Evolutionary conservation across 2,113 vertebrate genomes (phyloP).

Genomic region (Thalassarche chlororhynchos): DNA sequence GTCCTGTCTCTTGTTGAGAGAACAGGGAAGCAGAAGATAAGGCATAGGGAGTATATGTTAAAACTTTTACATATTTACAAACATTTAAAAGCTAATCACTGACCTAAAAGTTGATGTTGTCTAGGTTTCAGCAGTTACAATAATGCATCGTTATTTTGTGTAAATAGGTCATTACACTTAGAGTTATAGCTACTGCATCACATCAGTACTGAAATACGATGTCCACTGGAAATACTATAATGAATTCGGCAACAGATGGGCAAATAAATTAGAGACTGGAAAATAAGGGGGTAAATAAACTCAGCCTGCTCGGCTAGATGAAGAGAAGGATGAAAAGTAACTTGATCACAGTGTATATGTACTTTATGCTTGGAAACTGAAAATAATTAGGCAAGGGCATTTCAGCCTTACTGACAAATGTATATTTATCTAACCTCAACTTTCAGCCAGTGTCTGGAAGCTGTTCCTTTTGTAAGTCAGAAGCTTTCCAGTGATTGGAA

Average conservation of each 20-base stretch:
- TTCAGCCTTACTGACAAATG: slow-evolving; percentile 33
- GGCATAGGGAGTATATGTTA: not conserved
- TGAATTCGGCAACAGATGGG: not conserved
- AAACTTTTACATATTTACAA: not conserved
- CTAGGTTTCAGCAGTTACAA: not conserved
- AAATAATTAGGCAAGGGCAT: slow-evolving; percentile 21
- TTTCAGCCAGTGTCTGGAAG: slow-evolving; percentile 23
- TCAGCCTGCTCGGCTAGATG: not conserved
- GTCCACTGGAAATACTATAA: not conserved
- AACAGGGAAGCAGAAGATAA: not conserved
- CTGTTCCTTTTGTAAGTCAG: slow-evolving; percentile 1
- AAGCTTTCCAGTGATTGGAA: not conserved
- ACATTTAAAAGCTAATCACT: not conserved
- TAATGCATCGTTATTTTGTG: not conserved
- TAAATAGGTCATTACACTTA: not conserved
- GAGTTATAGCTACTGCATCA: not conserved
- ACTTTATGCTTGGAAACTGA: not conserved
- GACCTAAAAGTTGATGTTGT: not conserved
- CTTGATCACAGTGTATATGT: not conserved
- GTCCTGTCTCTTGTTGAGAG: not conserved
- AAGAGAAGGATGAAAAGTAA: not conserved
- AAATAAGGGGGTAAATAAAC: not conserved
- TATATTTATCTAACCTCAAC: slow-evolving; percentile 42
- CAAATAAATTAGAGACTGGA: not conserved
- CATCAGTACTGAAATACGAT: not conserved